Base-by-base conservation (phyloP, 2,113 vertebrate genomes). In the Mugil cephalus region DNA sequence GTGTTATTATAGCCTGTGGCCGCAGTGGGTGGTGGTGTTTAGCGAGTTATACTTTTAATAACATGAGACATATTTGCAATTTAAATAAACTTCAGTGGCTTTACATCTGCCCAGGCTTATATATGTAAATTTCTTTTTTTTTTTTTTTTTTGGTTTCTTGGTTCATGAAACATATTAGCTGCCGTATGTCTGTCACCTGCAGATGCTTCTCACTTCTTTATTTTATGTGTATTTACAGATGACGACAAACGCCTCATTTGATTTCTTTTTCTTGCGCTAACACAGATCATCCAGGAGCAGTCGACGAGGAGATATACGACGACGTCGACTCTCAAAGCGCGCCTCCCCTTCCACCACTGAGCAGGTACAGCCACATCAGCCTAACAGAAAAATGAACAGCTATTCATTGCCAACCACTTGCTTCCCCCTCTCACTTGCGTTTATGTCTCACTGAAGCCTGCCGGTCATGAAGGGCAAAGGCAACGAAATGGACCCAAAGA, bases 291-390 rank as follows among this genome's bases (percentile, higher is more conserved):
- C n/a, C 35, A 8, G 62, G 43, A 39, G 76, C 59, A 7, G 61
- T 78, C 10, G 87, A 89, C 68, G 91, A 94, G 0, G 92, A 95
- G 18, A 93, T 98, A 66, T 98, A 99, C 6, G 97, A 98, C 17
- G 98, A 98, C 0, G 91, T 98, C 10, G 97, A 95, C 52, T 77
- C 95, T 11, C 91, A 94, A 38, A 93, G 84, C 8, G 90, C 93
- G 21, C 92, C 95, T 69, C 21, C 74, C 1, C 90, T 84, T 11
- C 89, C 93, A 0, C 51, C 91, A 17, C 69, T 93, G 18, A 36
- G 75, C 78, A 95, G 87, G 98, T 95, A 92, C 78, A 43, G 21
- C 7, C 2, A 21, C 19, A 15, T 36, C 4, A 19, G 1, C 48
- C 8, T 36, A 10, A 58, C 19, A 30, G 21, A 6, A 17, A 53